Conservation (phyloP, 23 tunicate genomes). For the Phallusia fumigata region DNA sequence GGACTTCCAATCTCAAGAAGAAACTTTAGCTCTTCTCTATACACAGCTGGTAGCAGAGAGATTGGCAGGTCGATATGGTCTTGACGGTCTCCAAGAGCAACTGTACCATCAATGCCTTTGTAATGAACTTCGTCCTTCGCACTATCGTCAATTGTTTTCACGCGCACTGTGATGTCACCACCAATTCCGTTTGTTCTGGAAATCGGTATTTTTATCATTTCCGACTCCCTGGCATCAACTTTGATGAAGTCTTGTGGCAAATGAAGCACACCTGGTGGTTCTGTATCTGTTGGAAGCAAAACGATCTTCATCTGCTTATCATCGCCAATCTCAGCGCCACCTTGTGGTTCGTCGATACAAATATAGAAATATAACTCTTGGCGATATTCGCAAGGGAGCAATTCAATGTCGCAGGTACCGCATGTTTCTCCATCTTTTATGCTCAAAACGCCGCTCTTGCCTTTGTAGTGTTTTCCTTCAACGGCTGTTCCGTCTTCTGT, state of each 20-base stretch:
- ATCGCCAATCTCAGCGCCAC: constrained; percentile 12
- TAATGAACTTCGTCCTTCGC: constrained; percentile 33
- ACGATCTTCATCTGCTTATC: background rate
- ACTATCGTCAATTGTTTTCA: constrained; percentile 19
- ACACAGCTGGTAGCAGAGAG: constrained; percentile 17
- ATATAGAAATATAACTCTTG: constrained; percentile 15
- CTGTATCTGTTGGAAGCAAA: constrained; percentile 47
- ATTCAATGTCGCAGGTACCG: background rate
- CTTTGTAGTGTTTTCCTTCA: constrained; percentile 18
- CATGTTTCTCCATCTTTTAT: constrained; percentile 11
- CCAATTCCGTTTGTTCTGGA: constrained; percentile 41
- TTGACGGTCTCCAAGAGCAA: constrained; percentile 49
- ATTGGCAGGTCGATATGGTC: constrained; percentile 32
- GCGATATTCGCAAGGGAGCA: constrained; percentile 14
- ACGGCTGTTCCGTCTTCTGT: constrained; percentile 30
- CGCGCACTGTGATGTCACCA: constrained; percentile 35
- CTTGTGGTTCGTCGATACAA: background rate
- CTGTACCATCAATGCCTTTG: constrained; percentile 28
- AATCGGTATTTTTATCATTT: constrained; percentile 23
- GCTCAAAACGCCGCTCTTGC: background rate
- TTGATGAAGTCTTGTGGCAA: background rate
- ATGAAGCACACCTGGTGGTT: constrained; percentile 26
- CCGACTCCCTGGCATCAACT: background rate
- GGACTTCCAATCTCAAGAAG: constrained; percentile 38
- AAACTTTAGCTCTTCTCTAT: constrained; percentile 29